Evolutionary conservation across 2,888 invertebrate genomes (phyloP), one percentile per base, ranked within the genome.

Genomic region (Calliphora vomitoria): DNA sequence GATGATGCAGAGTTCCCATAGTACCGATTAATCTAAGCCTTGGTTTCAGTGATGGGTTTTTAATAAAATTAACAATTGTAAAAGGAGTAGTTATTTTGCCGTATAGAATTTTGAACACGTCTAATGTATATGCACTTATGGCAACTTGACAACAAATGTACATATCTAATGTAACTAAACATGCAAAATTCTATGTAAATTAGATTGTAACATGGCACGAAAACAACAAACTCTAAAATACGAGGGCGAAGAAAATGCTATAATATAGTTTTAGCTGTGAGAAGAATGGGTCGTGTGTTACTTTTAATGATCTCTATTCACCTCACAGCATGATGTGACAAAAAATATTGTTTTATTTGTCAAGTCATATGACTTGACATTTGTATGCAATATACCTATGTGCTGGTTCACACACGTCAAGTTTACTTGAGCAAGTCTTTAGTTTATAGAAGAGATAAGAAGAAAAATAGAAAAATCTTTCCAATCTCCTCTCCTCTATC

Each of bases 331-430:
- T 72, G 53, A 81, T 25, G 25, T 80, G 64, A 62, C 72, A 64
- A 81, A 81, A 50, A 71, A 50, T 64, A 80, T 62, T 80, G 38
- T 71, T 71, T 38, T 60, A 69, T 60, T 80, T 80, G 50, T n/a
- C 53, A 80, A 62, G 11, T 2, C 35, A 20, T 50, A 0, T 25
- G 62, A 72, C 68, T 44, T 78, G 66, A 55, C 78, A 78, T 18
- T 55, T 44, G 78, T 60, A 62, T 41, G 35, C 60, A 15, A 44
- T n/a, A n/a, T n/a, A n/a, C n/a, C n/a, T n/a, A n/a, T n/a, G n/a
- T n/a, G n/a, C n/a, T n/a, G n/a, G n/a, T n/a, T n/a, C n/a, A n/a
- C n/a, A n/a, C n/a, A n/a, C n/a, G n/a, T n/a, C n/a, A n/a, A n/a
- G n/a, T n/a, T n/a, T n/a, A n/a, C n/a, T n/a, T n/a, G n/a, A n/a